These are phyloP conservation scores for Limnephilus rhombicus DNA, from an alignment of 2,888 invertebrate species.

Conservation along the genomic window DNA sequence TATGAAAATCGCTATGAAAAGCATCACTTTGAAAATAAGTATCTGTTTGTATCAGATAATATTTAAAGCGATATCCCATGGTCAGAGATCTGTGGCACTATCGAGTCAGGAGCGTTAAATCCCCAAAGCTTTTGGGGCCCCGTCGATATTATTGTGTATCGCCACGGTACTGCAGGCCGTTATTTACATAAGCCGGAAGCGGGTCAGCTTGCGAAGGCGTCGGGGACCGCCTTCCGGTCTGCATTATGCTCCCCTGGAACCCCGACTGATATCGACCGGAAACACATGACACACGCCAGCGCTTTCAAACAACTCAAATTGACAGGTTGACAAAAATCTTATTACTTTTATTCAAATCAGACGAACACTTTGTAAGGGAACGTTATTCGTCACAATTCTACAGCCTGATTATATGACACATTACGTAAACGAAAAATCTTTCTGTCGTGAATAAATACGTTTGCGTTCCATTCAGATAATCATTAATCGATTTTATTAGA, in stretches of 20 bases:
- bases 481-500: neutral
- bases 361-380: neutral
- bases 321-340: neutral
- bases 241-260: slow-evolving; percentile 14
- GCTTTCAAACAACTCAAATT: neutral
- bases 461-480: neutral
- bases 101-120: neutral
- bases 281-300: neutral
- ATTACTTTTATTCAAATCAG: slow-evolving; percentile 1
- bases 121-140: neutral
- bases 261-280: neutral
- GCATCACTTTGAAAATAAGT: neutral
- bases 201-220: slow-evolving; percentile 45
- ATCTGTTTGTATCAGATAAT: neutral
- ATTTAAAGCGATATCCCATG: neutral
- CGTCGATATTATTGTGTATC: slow-evolving; percentile 33
- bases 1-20: too few relatives aligned
- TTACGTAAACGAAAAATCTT: neutral
- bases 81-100: neutral
- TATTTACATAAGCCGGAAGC: slow-evolving; percentile 52
- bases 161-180: slow-evolving; percentile 36
- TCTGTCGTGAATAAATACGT: neutral
- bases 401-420: neutral
- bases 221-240: slow-evolving; percentile 9
- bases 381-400: neutral